Conservation (phyloP, 1,140 invertebrate genomes). For the Nautilus pompilius region DNA sequence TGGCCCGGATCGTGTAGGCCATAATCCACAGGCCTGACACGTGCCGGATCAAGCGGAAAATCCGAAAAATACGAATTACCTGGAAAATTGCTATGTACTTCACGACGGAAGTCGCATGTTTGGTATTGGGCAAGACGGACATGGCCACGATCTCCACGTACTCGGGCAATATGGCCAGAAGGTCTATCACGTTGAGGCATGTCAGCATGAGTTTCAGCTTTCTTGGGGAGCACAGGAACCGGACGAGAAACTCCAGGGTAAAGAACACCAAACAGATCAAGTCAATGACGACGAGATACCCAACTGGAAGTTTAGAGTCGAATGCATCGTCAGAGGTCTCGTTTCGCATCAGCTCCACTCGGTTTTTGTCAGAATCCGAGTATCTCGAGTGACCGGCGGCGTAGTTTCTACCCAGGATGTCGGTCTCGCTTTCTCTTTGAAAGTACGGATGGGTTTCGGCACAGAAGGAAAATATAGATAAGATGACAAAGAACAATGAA, state of each 20-base stretch:
- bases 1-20: slow-evolving; percentile 94
- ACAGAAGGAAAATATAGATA: slow-evolving; percentile 33
- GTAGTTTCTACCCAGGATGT: not conserved
- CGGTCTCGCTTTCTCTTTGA: not conserved
- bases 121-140: not conserved
- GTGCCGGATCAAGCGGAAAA: slow-evolving; percentile 60
- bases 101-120: not conserved
- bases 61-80: slow-evolving; percentile 29
- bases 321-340: not conserved
- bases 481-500: slow-evolving; percentile 24
- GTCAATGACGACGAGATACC: slow-evolving; percentile 20
- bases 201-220: slow-evolving; percentile 45
- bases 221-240: slow-evolving; percentile 50
- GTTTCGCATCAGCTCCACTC: no score
- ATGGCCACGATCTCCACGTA: slow-evolving; percentile 29
- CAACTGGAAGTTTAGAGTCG: slow-evolving; percentile 7
- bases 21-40: slow-evolving; percentile 95
- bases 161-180: slow-evolving; percentile 52
- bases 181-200: slow-evolving; percentile 53
- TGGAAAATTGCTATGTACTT: slow-evolving; percentile 8
- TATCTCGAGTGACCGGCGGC: not conserved
- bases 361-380: no score
- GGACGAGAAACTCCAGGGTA: slow-evolving; percentile 50
- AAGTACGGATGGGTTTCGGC: slow-evolving; percentile 26
- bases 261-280: slow-evolving; percentile 54